A percentile compares a stretch with the other conserved stretches of the same genome.
phyloP scores from a whole-genome alignment of 2,797 vertebrate genomes.

The Apogon talboti region DNA sequence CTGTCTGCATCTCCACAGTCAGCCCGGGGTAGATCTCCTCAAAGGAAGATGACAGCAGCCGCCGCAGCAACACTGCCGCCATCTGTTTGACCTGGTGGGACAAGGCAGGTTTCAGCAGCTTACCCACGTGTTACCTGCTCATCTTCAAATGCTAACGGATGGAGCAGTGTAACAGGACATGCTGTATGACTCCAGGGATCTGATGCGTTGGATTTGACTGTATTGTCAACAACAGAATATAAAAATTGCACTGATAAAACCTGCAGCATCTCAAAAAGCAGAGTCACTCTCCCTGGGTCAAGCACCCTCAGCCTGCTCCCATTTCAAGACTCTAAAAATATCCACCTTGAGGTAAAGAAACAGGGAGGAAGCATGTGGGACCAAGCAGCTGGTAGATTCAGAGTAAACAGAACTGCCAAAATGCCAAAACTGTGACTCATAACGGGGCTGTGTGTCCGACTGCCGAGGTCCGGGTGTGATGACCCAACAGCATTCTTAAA shows the following conservation, averaged over 20 bases:
- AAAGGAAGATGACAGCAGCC: slow-evolving; percentile 95
- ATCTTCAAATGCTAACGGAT: no score
- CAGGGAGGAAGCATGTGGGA: slow-evolving; percentile 40
- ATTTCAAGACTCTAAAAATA: slow-evolving; percentile 81
- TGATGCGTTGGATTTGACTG: neutral
- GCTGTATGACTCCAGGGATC: neutral
- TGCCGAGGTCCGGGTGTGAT: neutral
- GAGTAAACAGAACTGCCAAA: slow-evolving; percentile 50
- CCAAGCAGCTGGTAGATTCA: slow-evolving; percentile 60
- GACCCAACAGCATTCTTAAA: slow-evolving; percentile 14
- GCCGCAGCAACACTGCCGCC: slow-evolving; percentile 94
- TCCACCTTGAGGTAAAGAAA: slow-evolving; percentile 56
- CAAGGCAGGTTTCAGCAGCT: neutral
- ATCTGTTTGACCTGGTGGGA: slow-evolving; percentile 92
- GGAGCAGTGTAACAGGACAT: neutral
- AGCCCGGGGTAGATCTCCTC: slow-evolving; percentile 96
- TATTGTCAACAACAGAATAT: neutral
- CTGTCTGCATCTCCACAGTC: slow-evolving; percentile 90
- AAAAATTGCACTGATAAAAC: slow-evolving; percentile 10
- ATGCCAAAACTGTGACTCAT: slow-evolving; percentile 58
- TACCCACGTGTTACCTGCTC: no score
- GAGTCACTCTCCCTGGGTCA: slow-evolving; percentile 38
- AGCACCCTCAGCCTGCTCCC: slow-evolving; percentile 58
- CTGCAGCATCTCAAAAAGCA: slow-evolving; percentile 50
- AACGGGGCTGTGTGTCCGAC: slow-evolving; percentile 2